These are phyloP conservation scores for Hydrozoanthus tunicans DNA, from an alignment of 64 coral and sea anemone species.

Conservation along the genomic window DNA sequence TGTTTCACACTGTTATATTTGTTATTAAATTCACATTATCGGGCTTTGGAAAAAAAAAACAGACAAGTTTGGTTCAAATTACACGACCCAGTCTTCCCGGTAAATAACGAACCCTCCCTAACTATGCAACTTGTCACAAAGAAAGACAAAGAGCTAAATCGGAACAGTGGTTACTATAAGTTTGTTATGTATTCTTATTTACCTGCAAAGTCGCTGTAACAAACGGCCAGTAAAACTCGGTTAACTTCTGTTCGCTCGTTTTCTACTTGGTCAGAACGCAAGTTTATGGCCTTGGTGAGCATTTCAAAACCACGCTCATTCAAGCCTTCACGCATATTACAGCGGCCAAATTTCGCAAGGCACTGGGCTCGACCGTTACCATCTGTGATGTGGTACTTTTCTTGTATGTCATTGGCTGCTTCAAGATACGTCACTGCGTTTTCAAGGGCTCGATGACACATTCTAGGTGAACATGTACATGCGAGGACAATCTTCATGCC, in stretches of 20 bases:
- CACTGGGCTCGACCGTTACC: conserved; percentile 58
- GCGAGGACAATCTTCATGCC: conserved; percentile 61
- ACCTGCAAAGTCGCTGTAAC: conserved; percentile 63
- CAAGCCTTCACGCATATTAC: neutral
- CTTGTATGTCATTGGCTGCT: conserved; percentile 27
- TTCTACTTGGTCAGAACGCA: neutral
- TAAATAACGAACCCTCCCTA: too few relatives aligned
- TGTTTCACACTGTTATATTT: too few relatives aligned
- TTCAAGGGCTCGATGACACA: conserved; percentile 13
- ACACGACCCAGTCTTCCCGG: too few relatives aligned
- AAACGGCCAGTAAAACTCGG: conserved; percentile 45
- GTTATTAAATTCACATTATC: too few relatives aligned
- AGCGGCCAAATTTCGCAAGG: conserved; percentile 55
- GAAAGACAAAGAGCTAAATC: too few relatives aligned
- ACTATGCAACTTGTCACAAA: too few relatives aligned
- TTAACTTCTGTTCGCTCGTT: neutral
- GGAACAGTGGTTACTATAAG: too few relatives aligned
- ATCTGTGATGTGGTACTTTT: neutral
- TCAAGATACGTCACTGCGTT: conserved; percentile 12
- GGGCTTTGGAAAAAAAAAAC: too few relatives aligned
- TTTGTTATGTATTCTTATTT: neutral
- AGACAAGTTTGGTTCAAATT: too few relatives aligned
- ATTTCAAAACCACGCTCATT: neutral
- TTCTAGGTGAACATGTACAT: conserved; percentile 48
- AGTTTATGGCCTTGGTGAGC: neutral